A percentile compares a stretch with the other conserved stretches of the same genome.
These are phyloP conservation scores for Acleris cristana DNA, from an alignment of 2,888 invertebrate genomes.

Conservation along the genomic window DNA sequence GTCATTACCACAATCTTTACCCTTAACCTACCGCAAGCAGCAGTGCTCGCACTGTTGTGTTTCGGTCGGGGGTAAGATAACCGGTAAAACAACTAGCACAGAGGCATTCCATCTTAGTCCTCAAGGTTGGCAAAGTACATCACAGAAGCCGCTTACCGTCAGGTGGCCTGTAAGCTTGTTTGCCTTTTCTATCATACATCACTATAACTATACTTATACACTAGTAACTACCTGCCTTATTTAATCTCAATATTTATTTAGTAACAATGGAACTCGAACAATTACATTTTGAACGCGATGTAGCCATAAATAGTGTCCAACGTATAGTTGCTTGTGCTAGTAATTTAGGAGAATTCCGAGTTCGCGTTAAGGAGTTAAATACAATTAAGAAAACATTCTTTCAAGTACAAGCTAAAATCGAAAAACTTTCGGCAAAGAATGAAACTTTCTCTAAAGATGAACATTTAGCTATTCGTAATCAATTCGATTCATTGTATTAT, in stretches of 20 bases:
- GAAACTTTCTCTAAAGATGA: slow-evolving; percentile 11
- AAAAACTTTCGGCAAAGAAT: slow-evolving; percentile 10
- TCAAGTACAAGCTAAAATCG: not conserved
- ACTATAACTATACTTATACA: no score
- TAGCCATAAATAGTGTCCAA: slow-evolving; percentile 19
- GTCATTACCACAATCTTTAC: no score
- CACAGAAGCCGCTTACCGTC: no score
- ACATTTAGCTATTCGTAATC: slow-evolving; percentile 16
- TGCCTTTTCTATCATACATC: no score
- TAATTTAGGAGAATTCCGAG: slow-evolving; percentile 14
- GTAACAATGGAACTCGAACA: slow-evolving; percentile 17
- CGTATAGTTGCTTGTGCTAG: slow-evolving; percentile 14
- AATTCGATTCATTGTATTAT: slow-evolving; percentile 10
- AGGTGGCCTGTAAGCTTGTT: no score
- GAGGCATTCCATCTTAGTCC: no score
- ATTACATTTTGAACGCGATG: slow-evolving; percentile 20
- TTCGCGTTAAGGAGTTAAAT: slow-evolving; percentile 16
- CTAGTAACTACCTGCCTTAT: no score
- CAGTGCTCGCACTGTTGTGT: no score
- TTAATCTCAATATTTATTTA: not conserved
- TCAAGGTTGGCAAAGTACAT: no score
- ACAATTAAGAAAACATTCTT: slow-evolving; percentile 14
- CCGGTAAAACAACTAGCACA: no score
- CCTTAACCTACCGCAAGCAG: no score
- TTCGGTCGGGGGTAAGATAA: no score